Percentiles rank a stretch among this genome's conserved stretches.
Conservation (phyloP, 2,888 invertebrate genomes). For the Lathronympha strigana region DNA sequence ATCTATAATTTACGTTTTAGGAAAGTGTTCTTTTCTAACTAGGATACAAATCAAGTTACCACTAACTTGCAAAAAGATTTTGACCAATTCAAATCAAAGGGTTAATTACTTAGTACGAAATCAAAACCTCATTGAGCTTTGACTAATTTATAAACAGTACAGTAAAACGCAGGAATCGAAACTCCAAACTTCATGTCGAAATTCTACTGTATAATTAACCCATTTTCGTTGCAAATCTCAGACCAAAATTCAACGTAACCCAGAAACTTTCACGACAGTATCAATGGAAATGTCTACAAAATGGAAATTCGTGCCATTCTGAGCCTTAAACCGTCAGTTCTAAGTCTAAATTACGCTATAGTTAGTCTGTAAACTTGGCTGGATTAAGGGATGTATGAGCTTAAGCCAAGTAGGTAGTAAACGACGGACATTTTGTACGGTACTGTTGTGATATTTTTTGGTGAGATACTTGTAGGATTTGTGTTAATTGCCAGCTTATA, state of each 20-base stretch:
- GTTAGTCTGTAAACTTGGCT: slow-evolving; percentile 12
- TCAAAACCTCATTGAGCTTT: background rate
- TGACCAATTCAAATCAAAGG: background rate
- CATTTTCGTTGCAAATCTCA: slow-evolving; percentile 14
- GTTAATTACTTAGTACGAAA: background rate
- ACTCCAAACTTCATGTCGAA: background rate
- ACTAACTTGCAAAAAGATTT: too few species aligned
- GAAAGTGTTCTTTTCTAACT: too few species aligned
- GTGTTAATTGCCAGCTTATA: slow-evolving; percentile 12
- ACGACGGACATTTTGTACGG: background rate
- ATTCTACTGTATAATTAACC: slow-evolving; percentile 16
- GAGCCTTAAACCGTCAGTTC: slow-evolving; percentile 15
- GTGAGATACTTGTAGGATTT: slow-evolving; percentile 2
- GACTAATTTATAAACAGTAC: background rate
- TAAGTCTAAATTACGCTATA: slow-evolving; percentile 9
- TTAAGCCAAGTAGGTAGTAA: background rate
- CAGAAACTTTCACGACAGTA: slow-evolving; percentile 24
- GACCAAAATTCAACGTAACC: slow-evolving; percentile 10
- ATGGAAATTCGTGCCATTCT: slow-evolving; percentile 14
- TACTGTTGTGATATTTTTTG: background rate
- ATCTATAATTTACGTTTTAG: too few species aligned
- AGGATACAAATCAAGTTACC: too few species aligned
- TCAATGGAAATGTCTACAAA: slow-evolving; percentile 14
- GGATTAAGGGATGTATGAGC: slow-evolving; percentile 14
- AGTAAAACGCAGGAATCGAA: background rate